Base-by-base conservation (phyloP, 2,797 vertebrate species). In the Acrossocheilus wenchowensis region DNA sequence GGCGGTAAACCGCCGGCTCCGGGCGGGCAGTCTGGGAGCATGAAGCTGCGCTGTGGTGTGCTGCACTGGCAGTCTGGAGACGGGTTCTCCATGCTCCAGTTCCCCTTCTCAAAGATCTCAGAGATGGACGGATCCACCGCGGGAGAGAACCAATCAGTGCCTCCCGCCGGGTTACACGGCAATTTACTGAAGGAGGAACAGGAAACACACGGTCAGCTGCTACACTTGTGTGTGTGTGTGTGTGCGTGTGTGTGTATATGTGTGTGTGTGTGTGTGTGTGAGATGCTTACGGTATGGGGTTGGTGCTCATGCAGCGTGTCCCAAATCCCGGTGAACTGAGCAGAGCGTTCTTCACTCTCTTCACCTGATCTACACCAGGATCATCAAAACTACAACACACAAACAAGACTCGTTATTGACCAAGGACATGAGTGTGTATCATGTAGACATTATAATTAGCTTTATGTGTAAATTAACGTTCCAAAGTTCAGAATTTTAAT, bases 61-160 rank as follows among this genome's bases (percentile, higher is more conserved):
- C 97, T 97, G 90, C 98, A 99, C 88, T 97, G 92, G 0, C 98
- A 99, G 34, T 95, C 68, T 0, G 98, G 98, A 0, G 98, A 99
- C 34, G 98, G 98, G 91, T 97, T 96, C 81, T 96, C 92, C 96
- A 98, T 97, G 57, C 93, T 97, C 98, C 98, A 98, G 91, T 98
- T 99, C 52, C 98, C 97, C 0, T 96, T 95, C 79, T 94, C 89
- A 91, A 99, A 96, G 87, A 98, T 95, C 78, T 98, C 96, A 10
- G 23, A 36, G 83, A 98, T 89, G 2, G 94, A 94, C 68, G 96
- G 93, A 68, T 97, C 94, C 15, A 98, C 96, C 0, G 94, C 23
- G 21, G 96, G 93, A 0, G 95, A 97, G 52, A 92, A 92, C 98
- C 98, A 99, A 48, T 96, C 93, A 3, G 93, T 94, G 26, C 94